A percentile compares a stretch with the other conserved stretches of the same genome.
These are phyloP conservation scores for Agriopis leucophaearia DNA, from an alignment of 2,888 invertebrate species.

Conservation along the genomic window DNA sequence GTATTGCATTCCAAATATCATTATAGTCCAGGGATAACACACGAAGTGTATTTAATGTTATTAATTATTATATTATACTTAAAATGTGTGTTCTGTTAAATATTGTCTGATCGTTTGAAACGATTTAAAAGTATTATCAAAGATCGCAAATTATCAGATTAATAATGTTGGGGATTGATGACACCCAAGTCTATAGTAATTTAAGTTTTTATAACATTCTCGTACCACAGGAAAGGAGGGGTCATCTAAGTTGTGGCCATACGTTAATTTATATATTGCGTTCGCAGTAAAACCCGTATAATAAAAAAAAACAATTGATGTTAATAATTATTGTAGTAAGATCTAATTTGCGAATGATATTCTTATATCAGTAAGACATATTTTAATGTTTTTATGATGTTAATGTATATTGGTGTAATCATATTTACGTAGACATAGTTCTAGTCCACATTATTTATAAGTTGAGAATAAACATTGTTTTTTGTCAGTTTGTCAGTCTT, in stretches of 20 bases:
- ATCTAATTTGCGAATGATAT: constrained; percentile 39
- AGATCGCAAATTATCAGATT: background rate
- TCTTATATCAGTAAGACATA: constrained; percentile 49
- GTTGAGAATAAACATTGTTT: constrained; percentile 14
- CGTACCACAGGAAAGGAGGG: constrained; percentile 51
- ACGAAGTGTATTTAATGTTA: constrained; percentile 30
- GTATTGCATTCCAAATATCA: constrained; percentile 67
- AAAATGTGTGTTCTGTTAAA: constrained; percentile 7
- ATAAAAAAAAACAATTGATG: too few species aligned
- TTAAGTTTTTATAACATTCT: constrained; percentile 34
- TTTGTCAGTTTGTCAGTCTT: constrained; percentile 1
- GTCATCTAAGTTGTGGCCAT: constrained; percentile 59
- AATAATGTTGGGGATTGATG: background rate
- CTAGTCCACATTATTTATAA: constrained; percentile 53
- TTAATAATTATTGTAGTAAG: constrained; percentile 24
- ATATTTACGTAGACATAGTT: constrained; percentile 59
- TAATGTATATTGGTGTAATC: constrained; percentile 50
- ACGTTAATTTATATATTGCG: constrained; percentile 27
- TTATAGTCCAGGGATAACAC: constrained; percentile 22
- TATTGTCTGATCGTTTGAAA: constrained; percentile 62
- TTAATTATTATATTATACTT: constrained; percentile 12
- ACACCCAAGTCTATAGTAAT: constrained; percentile 31
- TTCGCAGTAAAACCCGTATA: too few species aligned
- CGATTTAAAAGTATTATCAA: constrained; percentile 53
- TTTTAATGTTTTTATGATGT: constrained; percentile 49